Evolutionary conservation across 2,888 invertebrate genomes (phyloP).

Genomic region (Tenodera sinensis): DNA sequence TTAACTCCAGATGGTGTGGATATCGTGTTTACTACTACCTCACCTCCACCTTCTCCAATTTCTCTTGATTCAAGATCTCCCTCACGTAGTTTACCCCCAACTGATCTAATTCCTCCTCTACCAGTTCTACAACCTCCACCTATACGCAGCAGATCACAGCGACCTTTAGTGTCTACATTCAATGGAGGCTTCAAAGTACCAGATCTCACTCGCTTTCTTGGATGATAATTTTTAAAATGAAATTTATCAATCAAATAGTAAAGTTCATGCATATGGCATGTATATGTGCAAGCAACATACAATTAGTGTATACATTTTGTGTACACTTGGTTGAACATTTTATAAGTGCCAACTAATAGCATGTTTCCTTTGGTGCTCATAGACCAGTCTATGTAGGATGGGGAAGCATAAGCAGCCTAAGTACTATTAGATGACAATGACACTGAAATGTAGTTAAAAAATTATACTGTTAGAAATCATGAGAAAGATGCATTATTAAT

Average conservation of each 20-base stretch:
- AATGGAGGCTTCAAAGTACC: slow-evolving; percentile 54
- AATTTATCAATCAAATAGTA: not conserved
- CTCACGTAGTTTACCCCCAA: slow-evolving; percentile 20
- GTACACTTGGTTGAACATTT: not conserved
- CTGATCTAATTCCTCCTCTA: slow-evolving; percentile 28
- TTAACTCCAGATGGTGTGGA: not conserved
- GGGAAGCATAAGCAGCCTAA: too few relatives aligned
- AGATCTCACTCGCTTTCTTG: slow-evolving; percentile 69
- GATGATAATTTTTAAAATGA: slow-evolving; percentile 43
- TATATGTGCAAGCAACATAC: too few relatives aligned
- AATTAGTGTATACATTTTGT: not conserved
- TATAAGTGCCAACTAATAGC: not conserved
- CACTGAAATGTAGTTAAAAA: too few relatives aligned
- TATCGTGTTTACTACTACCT: slow-evolving; percentile 17
- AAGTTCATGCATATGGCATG: not conserved
- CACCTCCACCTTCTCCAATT: slow-evolving; percentile 8
- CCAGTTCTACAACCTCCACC: slow-evolving; percentile 12
- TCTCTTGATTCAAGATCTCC: not conserved
- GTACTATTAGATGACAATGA: too few relatives aligned
- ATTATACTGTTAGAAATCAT: not conserved
- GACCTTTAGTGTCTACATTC: not conserved
- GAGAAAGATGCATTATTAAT: not conserved
- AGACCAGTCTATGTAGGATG: too few relatives aligned
- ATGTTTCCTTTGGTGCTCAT: not conserved
- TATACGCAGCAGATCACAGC: not conserved